Conservation (phyloP, 2,888 invertebrate species). For the Leptinotarsa rubiginosa region DNA sequence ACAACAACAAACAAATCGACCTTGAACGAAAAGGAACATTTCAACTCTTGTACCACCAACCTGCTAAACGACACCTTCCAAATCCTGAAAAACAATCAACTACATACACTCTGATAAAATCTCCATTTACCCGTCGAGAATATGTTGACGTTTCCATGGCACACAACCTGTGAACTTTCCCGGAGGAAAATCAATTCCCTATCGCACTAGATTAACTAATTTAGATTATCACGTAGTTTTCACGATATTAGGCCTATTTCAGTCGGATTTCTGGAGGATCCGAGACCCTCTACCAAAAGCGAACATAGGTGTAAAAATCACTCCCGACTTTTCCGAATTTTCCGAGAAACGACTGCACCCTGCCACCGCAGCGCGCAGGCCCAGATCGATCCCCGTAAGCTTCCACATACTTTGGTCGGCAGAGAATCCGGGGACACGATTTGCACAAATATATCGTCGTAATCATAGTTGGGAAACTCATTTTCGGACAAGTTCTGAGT, state of each 20-base stretch:
- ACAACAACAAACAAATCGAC: not conserved
- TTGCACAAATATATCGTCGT: constrained; percentile 29
- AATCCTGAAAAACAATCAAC: constrained; percentile 3
- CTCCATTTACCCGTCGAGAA: constrained; percentile 9
- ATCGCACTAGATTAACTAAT: constrained; percentile 1
- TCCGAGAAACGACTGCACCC: constrained; percentile 40
- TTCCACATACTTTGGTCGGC: constrained; percentile 11
- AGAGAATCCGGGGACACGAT: constrained; percentile 14
- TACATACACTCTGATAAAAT: constrained; percentile 10
- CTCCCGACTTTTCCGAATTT: constrained; percentile 32
- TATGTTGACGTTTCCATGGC: constrained; percentile 28
- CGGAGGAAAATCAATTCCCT: constrained; percentile 19
- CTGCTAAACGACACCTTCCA: not conserved
- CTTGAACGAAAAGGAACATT: not conserved
- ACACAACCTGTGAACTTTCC: constrained; percentile 20
- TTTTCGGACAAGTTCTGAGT: constrained; percentile 31
- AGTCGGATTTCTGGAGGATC: constrained; percentile 15
- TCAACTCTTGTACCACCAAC: not conserved
- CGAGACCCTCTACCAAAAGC: constrained; percentile 23
- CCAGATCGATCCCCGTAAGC: constrained; percentile 30
- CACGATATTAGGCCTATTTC: constrained; percentile 24
- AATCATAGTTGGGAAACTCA: constrained; percentile 37
- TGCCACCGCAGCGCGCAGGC: constrained; percentile 32
- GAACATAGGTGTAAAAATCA: constrained; percentile 35
- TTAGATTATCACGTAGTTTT: constrained; percentile 7